These are phyloP conservation scores for Epirrita christyi DNA, from an alignment of 2,888 invertebrate genomes.

Conservation along the genomic window DNA sequence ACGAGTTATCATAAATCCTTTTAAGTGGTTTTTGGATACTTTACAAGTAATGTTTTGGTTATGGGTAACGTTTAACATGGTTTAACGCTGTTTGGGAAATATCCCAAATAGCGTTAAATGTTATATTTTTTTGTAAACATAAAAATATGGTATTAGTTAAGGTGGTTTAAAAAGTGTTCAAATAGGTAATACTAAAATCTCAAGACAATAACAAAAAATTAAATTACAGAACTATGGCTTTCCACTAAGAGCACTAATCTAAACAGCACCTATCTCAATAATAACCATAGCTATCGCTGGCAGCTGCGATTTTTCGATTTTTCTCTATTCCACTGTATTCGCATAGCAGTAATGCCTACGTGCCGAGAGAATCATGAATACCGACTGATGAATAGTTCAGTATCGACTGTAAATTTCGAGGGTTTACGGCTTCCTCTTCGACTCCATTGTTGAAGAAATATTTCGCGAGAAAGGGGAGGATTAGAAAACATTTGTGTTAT, in stretches of 20 bases:
- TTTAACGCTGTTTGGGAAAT: too few species aligned
- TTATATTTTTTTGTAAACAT: too few species aligned
- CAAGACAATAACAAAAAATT: too few species aligned
- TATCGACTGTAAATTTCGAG: conserved; percentile 26
- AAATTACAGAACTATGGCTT: too few species aligned
- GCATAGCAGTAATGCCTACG: conserved; percentile 21
- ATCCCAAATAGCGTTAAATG: too few species aligned
- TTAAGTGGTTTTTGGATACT: conserved; percentile 47
- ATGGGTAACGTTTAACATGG: background rate
- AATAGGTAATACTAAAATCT: too few species aligned
- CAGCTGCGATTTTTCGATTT: conserved; percentile 15
- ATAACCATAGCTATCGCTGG: too few species aligned
- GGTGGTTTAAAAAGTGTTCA: background rate
- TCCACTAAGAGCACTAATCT: too few species aligned
- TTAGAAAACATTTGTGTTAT: conserved; percentile 19
- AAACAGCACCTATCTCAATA: too few species aligned
- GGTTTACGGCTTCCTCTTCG: conserved; percentile 19
- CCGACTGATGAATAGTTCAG: conserved; percentile 41
- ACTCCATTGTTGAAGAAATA: conserved; percentile 16
- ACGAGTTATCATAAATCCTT: conserved; percentile 70
- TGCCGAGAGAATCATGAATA: conserved; percentile 35
- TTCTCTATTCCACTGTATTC: conserved; percentile 14
- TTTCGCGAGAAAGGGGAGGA: background rate
- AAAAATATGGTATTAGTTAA: conserved; percentile 6
- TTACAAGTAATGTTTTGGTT: conserved; percentile 8